These are phyloP conservation scores for Aporophyla nigra DNA, from an alignment of 2,888 invertebrate genomes.

Conservation along the genomic window DNA sequence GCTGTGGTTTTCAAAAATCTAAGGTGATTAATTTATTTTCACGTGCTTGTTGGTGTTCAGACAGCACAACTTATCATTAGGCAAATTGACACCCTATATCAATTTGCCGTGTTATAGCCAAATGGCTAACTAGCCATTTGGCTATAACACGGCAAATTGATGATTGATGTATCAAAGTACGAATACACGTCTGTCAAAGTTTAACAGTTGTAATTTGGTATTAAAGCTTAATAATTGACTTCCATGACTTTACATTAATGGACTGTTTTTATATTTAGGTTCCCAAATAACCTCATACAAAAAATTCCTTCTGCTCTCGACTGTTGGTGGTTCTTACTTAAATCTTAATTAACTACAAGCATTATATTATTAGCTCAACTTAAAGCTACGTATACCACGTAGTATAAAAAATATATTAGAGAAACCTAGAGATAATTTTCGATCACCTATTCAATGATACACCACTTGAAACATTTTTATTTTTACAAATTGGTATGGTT, in stretches of 20 bases:
- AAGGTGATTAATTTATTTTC: neutral
- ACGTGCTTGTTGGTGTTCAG: neutral
- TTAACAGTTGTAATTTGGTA: neutral
- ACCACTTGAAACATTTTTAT: too few species aligned
- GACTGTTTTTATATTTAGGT: neutral
- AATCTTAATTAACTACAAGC: slow-evolving; percentile 8
- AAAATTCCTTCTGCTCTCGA: neutral
- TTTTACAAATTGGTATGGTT: too few species aligned
- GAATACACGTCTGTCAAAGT: too few species aligned
- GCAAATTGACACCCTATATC: neutral
- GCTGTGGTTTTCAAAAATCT: neutral
- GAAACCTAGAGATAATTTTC: too few species aligned
- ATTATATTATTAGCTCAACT: slow-evolving; percentile 1
- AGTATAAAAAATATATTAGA: neutral
- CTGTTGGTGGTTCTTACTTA: neutral
- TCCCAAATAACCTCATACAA: neutral
- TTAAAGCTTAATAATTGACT: neutral
- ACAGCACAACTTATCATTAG: neutral
- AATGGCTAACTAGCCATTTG: too few species aligned
- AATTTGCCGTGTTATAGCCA: neutral
- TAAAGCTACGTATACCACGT: neutral
- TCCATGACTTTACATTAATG: neutral
- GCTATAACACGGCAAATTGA: too few species aligned
- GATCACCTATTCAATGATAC: too few species aligned
- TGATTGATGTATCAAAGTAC: too few species aligned